These are phyloP conservation scores for Drosophila bocqueti DNA, from an alignment of 1,140 invertebrate species.

Conservation along the genomic window DNA sequence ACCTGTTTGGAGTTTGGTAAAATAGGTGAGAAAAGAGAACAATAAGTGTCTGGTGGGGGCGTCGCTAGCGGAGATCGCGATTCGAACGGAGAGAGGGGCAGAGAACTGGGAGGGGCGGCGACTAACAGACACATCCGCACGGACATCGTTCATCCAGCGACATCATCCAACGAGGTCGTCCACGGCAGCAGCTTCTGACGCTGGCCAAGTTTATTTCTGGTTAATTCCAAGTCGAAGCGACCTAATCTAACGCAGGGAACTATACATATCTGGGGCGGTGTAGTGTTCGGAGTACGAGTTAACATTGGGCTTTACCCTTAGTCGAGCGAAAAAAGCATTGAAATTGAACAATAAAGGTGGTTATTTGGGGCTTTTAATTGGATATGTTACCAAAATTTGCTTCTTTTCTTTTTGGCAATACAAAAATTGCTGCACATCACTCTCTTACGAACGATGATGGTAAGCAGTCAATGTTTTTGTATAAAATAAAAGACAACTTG, in stretches of 20 bases:
- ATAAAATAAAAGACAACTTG: slow-evolving; percentile 82
- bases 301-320: slow-evolving; percentile 1
- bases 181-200: slow-evolving; percentile 4
- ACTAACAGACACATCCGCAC: slow-evolving; percentile 35
- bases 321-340: slow-evolving; percentile 11
- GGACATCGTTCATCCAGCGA: slow-evolving; percentile 17
- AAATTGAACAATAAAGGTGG: not conserved
- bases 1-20: slow-evolving; percentile 88
- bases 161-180: slow-evolving; percentile 16
- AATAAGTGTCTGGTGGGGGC: slow-evolving; percentile 65
- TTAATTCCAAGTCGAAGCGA: not conserved
- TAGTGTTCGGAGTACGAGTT: slow-evolving; percentile 24
- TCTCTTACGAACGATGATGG: slow-evolving; percentile 24
- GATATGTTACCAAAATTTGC: slow-evolving; percentile 41
- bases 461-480: slow-evolving; percentile 62
- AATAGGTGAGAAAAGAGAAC: slow-evolving; percentile 73
- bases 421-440: slow-evolving; percentile 57
- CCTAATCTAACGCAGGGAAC: slow-evolving; percentile 1
- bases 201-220: slow-evolving; percentile 1
- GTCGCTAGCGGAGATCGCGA: slow-evolving; percentile 42
- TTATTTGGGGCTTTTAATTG: slow-evolving; percentile 7
- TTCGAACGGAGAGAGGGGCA: slow-evolving; percentile 20
- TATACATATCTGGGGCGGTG: not conserved
- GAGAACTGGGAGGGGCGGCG: slow-evolving; percentile 3
- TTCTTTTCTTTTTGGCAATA: slow-evolving; percentile 36